Evolutionary conservation across 2,113 vertebrate genomes (phyloP).

Genomic region (Eleginops maclovinus): DNA sequence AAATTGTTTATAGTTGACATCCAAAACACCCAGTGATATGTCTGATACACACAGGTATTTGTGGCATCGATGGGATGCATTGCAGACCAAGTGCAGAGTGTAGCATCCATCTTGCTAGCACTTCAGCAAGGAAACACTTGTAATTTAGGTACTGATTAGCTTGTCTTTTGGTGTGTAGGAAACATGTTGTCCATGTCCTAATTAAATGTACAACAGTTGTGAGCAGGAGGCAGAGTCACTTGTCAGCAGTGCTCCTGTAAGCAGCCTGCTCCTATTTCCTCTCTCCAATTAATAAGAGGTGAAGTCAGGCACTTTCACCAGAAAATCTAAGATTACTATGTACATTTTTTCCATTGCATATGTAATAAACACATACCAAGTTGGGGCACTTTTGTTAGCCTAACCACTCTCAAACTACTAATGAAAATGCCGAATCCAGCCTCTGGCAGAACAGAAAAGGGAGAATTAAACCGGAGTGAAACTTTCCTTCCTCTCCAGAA

Average conservation of each 20-base stretch:
- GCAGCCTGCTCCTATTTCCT: conserved; percentile 7
- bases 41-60: neutral
- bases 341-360: conserved; percentile 13
- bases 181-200: neutral
- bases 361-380: conserved; percentile 5
- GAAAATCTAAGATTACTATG: conserved; percentile 27
- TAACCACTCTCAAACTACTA: conserved; percentile 19
- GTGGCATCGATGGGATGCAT: neutral
- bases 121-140: neutral
- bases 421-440: conserved; percentile 51
- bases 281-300: conserved; percentile 43
- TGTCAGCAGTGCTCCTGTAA: conserved; percentile 5
- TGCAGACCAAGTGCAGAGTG: conserved; percentile 9
- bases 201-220: conserved; percentile 13
- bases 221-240: conserved; percentile 5
- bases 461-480: neutral
- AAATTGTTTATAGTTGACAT: neutral
- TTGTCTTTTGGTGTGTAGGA: neutral
- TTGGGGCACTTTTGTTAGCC: conserved; percentile 20
- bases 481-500: neutral
- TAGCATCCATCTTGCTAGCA: conserved; percentile 4
- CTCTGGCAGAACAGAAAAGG: neutral
- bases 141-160: neutral
- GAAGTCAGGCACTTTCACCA: conserved; percentile 32
- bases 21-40: neutral